Evolutionary conservation across 2,113 vertebrate genomes (phyloP).

Genomic region (Clupea harengus): DNA sequence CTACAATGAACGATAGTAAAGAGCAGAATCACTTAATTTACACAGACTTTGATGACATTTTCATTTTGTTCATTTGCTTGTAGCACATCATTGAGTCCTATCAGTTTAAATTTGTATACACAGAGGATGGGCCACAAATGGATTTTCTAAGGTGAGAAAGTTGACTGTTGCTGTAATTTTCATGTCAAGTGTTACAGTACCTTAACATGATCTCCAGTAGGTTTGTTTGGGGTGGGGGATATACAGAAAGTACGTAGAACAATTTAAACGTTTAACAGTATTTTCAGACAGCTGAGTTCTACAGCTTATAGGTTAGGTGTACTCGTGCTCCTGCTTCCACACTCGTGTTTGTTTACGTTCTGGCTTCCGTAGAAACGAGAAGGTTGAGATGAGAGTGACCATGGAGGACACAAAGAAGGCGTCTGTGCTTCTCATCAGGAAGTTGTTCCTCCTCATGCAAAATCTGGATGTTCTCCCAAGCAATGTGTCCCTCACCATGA

Average conservation of each 20-base stretch:
- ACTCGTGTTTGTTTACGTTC: background rate
- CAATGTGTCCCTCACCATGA: conserved; percentile 87
- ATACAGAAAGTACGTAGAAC: too few species aligned
- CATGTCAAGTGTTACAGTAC: background rate
- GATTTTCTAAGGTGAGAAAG: conserved; percentile 67
- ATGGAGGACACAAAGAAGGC: conserved; percentile 83
- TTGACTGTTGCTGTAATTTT: background rate
- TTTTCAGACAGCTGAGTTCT: too few species aligned
- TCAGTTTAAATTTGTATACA: conserved; percentile 95
- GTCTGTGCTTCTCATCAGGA: conserved; percentile 87
- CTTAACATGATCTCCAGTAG: background rate
- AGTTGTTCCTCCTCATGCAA: conserved; percentile 92
- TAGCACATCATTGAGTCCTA: conserved; percentile 91
- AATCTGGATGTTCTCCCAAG: conserved; percentile 80
- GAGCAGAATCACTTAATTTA: too few species aligned
- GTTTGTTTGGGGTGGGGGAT: too few species aligned
- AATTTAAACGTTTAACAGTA: background rate
- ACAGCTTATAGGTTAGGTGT: too few species aligned
- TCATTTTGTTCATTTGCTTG: background rate
- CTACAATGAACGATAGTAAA: too few species aligned
- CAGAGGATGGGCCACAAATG: conserved; percentile 75
- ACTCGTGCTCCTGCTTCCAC: background rate
- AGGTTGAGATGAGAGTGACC: conserved; percentile 55
- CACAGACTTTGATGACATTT: too few species aligned
- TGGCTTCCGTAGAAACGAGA: conserved; percentile 54